Evolutionary conservation across 2,797 vertebrate genomes (phyloP).

Genomic region (Myotis daubentonii): DNA sequence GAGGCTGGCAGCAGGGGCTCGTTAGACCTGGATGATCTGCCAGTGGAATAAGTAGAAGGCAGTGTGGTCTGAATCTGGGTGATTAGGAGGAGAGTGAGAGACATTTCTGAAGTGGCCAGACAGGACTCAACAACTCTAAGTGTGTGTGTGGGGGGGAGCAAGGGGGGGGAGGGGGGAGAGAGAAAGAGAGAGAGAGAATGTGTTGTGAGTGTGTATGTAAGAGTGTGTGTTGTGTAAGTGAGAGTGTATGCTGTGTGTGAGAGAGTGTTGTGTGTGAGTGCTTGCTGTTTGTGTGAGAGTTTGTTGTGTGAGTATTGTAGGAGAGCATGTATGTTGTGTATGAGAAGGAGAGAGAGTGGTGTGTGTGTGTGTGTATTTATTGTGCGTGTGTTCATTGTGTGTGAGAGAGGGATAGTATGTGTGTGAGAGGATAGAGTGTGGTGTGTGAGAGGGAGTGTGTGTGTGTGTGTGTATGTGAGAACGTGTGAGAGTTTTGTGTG

Average conservation of each 20-base stretch:
- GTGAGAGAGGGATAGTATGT: neutral
- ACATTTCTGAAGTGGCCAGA: neutral
- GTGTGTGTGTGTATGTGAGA: neutral
- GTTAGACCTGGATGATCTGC: neutral
- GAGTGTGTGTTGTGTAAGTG: neutral
- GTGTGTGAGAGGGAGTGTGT: neutral
- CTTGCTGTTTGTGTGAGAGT: neutral
- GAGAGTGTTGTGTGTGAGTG: neutral
- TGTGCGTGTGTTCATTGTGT: neutral
- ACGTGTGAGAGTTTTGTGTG: neutral
- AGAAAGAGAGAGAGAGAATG: neutral
- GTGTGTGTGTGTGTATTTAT: neutral
- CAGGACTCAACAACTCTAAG: neutral
- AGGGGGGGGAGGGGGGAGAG: too few species aligned
- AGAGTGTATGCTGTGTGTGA: neutral
- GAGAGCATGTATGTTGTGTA: neutral
- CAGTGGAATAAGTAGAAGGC: neutral
- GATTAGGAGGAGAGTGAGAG: neutral
- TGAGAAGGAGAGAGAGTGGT: too few species aligned
- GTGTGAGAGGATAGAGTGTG: neutral
- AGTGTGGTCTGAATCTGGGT: fast-evolving
- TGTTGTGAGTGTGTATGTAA: too few species aligned
- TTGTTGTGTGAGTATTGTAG: neutral
- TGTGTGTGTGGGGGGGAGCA: neutral
- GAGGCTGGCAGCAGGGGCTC: neutral